Percentiles rank a stretch among this genome's conserved stretches.
phyloP scores from a whole-genome alignment of 2,113 vertebrate species.

The Bambusicola thoracicus region DNA sequence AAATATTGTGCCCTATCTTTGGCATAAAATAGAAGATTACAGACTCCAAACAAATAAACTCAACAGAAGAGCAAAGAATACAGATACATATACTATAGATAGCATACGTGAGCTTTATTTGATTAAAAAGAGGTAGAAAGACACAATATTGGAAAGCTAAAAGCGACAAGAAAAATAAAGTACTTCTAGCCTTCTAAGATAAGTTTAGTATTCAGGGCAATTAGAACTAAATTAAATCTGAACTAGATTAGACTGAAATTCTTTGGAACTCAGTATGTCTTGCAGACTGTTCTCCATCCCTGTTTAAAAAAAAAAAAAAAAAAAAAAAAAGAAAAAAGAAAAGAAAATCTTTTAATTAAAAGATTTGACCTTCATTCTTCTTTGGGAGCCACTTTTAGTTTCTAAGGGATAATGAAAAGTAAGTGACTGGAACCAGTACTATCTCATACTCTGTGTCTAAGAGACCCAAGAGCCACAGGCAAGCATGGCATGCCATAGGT shows the following conservation, averaged over 20 bases:
- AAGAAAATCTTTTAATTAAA: constrained; percentile 56
- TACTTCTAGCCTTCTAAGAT: neutral
- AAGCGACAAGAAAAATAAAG: constrained; percentile 22
- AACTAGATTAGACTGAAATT: constrained; percentile 54
- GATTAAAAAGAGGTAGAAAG: neutral
- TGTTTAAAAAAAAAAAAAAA: constrained; percentile 12
- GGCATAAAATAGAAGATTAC: neutral
- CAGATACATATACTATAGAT: neutral
- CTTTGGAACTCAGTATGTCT: constrained; percentile 31
- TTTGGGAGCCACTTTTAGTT: constrained; percentile 10
- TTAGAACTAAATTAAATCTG: constrained; percentile 57
- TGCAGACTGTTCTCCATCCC: neutral
- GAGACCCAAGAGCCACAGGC: neutral
- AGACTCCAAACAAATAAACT: neutral
- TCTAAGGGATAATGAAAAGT: constrained; percentile 42
- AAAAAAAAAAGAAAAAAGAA: neutral
- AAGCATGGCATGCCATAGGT: neutral
- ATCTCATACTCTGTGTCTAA: neutral
- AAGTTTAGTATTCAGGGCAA: constrained; percentile 56
- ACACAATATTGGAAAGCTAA: neutral
- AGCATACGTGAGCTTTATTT: neutral
- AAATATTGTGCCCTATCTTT: neutral
- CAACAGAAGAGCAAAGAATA: neutral
- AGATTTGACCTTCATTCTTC: constrained; percentile 60
- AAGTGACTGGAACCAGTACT: neutral